Base-by-base conservation (phyloP, 2,113 vertebrate genomes). In the Gadus chalcogrammus region DNA sequence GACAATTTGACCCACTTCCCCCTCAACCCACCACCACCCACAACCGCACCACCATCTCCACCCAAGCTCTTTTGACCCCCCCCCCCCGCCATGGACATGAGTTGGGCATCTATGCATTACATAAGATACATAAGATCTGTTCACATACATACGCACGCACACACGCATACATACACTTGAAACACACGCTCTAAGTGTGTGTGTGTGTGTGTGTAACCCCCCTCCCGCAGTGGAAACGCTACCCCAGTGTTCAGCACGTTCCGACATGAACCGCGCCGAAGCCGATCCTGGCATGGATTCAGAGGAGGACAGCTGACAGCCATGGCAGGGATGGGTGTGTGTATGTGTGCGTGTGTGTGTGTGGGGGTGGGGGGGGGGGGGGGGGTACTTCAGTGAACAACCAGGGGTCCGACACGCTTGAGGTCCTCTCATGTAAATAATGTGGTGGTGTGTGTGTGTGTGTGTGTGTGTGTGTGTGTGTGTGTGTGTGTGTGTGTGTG, bases 41-140 rank as follows among this genome's bases (percentile, higher is more conserved):
- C 42, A 5, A 31, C 31, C 22, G 5, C 3, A 48, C 42, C 42
- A 48, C 42, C 42, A 48, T 13, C 42, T 13, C 42, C 5, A 58
- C 5, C 55, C 55, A 75, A 75, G 70, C 72, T 76, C 71, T 17
- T 75, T 68, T 82, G 80, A 89, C 85, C 77, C 83, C 74, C 71
- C 56, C 8, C 8, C 38, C 11, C 38, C 38, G 3, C 38, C 24
- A 24, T 24, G 24, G 24, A 24, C 24, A 24, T 24, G 24, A 24
- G 24, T 24, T 24, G 24, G 24, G 2, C 2, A 24, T 24, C 24
- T 24, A 24, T 3, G 24, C 24, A 3, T 24, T 24, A 24, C 24
- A 24, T 24, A 24, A 24, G 24, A 24, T 24, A 24, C 2, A 3
- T 24, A 24, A 24, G 24, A 24, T 24, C 24, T 24, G 24, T 24